Conservation (phyloP, 1,140 invertebrate genomes). For the Diorhabda elongata region DNA sequence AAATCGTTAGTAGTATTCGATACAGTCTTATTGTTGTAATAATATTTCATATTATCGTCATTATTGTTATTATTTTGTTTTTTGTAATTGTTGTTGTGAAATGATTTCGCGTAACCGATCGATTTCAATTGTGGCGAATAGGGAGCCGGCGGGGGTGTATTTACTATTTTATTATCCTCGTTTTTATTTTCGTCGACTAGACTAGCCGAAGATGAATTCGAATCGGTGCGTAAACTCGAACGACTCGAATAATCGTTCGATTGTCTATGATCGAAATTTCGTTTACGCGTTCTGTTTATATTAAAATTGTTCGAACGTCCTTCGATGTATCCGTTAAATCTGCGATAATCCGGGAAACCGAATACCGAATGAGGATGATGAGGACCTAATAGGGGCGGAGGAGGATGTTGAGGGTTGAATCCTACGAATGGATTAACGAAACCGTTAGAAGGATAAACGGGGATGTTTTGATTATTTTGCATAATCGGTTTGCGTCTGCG, state of each 20-base stretch:
- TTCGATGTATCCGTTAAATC: constrained; percentile 18
- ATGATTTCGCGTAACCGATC: constrained; percentile 9
- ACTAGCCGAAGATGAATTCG: constrained; percentile 33
- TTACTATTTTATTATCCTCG: constrained; percentile 20
- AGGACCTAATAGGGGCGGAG: neutral
- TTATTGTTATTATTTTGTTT: neutral
- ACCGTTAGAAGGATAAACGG: constrained; percentile 17
- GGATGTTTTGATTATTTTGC: constrained; percentile 10
- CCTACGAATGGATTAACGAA: constrained; percentile 6
- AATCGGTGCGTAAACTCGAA: constrained; percentile 35
- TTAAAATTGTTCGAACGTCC: constrained; percentile 7
- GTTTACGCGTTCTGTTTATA: constrained; percentile 1
- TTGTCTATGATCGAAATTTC: constrained; percentile 14
- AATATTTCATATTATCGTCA: neutral
- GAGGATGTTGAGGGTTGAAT: constrained; percentile 3
- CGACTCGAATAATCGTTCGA: constrained; percentile 29
- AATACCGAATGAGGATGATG: neutral
- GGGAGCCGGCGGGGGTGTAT: constrained; percentile 27
- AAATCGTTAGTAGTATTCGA: constrained; percentile 6
- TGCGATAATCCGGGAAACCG: neutral
- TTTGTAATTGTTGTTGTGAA: neutral
- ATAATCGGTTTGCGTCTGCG: constrained; percentile 21
- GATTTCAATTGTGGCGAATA: constrained; percentile 25
- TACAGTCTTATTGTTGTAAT: neutral
- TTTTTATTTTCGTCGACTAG: constrained; percentile 33